Evolutionary conservation across 2,888 invertebrate species (phyloP), one percentile per base, ranked within the genome.

Genomic region (Ennomos quercinarius): DNA sequence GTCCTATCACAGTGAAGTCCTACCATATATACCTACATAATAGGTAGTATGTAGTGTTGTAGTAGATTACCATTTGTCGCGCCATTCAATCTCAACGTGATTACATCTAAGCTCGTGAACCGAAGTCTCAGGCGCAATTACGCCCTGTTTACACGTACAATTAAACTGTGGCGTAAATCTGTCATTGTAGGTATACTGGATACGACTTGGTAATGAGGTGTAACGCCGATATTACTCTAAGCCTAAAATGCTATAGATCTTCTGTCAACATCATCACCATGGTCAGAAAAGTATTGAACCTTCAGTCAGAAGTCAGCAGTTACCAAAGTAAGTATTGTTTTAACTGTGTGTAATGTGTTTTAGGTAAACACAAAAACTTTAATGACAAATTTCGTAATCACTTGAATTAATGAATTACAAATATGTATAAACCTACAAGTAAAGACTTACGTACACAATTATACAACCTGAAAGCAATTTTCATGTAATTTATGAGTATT

Each of bases 401-500:
- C n/a, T n/a, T n/a, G n/a, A n/a, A n/a, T n/a, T n/a, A n/a, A n/a
- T n/a, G n/a, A n/a, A n/a, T n/a, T n/a, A n/a, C n/a, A n/a, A n/a
- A n/a, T n/a, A n/a, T n/a, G n/a, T n/a, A 55, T 43, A 40, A 50
- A 52, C 36, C 50, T 2, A 37, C 63, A 68, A 65, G 64, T 66
- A 58, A 62, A 66, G 42, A n/a, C n/a, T n/a, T n/a, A n/a, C n/a
- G n/a, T n/a, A n/a, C n/a, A n/a, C 67, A 68, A 68, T n/a, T n/a
- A 68, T 68, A 65, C 53, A 64, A 62, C 49, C 63, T 57, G 52
- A 38, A 55, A 65, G 64, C 65, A 65, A 67, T 69, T 67, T 67
- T 67, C 61, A 65, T 57, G 62, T 69, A 64, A 69, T 69, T 69
- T 69, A 69, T 57, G 61, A 59, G 54, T 61, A 69, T 69, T 68